Conservation (phyloP, 1,140 invertebrate species). For the Tribolium madens region DNA sequence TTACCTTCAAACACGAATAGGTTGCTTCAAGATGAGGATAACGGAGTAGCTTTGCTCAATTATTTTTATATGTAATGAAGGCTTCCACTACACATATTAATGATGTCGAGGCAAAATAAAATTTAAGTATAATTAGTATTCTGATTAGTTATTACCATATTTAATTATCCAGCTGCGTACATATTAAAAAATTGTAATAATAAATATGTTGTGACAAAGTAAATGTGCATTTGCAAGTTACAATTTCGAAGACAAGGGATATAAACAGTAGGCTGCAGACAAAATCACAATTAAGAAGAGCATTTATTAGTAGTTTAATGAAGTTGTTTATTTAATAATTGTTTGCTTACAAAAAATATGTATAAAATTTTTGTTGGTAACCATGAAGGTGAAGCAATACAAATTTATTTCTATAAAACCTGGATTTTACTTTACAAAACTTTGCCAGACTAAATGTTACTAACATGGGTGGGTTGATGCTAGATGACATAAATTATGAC, state of each 20-base stretch:
- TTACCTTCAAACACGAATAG: background rate
- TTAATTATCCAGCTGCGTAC: background rate
- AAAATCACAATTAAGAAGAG: too few relatives aligned
- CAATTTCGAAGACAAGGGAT: too few relatives aligned
- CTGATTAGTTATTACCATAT: background rate
- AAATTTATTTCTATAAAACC: too few relatives aligned
- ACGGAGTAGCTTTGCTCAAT: background rate
- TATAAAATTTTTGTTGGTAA: too few relatives aligned
- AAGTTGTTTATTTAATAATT: too few relatives aligned
- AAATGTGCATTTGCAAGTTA: background rate
- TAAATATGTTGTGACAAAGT: background rate
- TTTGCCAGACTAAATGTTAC: too few relatives aligned
- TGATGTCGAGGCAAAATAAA: conserved; percentile 16
- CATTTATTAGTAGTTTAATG: too few relatives aligned
- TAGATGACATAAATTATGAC: too few relatives aligned
- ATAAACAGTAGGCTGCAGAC: too few relatives aligned
- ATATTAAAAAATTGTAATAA: background rate
- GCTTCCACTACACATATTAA: background rate
- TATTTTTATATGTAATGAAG: background rate
- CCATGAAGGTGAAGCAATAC: too few relatives aligned
- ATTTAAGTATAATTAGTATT: background rate
- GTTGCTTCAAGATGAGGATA: conserved; percentile 7
- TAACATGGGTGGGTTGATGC: too few relatives aligned
- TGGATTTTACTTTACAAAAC: background rate
- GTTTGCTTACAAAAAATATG: too few relatives aligned